phyloP scores from a whole-genome alignment of 2,888 invertebrate species.

The Drosophila silvestris region DNA sequence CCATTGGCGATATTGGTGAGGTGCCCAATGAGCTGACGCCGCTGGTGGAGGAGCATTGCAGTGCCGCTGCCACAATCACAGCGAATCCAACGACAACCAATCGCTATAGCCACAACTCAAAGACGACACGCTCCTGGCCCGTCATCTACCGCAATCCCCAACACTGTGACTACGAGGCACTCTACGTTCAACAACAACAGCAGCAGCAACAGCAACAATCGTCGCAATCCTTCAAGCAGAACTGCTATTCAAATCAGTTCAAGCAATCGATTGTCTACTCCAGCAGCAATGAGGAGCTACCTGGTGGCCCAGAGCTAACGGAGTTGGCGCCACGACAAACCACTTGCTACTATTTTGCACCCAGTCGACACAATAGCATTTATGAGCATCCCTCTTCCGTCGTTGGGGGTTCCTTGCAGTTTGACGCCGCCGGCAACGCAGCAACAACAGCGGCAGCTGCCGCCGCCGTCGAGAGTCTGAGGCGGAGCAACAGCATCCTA shows the following conservation, averaged over 20 bases:
- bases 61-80: constrained; percentile 48
- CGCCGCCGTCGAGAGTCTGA: constrained; percentile 82
- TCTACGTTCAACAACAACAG: constrained; percentile 77
- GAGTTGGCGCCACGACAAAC: constrained; percentile 69
- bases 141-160: constrained; percentile 85
- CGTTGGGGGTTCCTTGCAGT: constrained; percentile 82
- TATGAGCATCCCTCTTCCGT: constrained; percentile 84
- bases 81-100: constrained; percentile 49
- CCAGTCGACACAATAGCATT: constrained; percentile 84
- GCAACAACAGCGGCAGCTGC: constrained; percentile 82
- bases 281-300: constrained; percentile 83
- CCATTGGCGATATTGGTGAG: constrained; percentile 48
- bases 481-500: constrained; percentile 83
- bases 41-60: constrained; percentile 61
- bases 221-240: constrained; percentile 79
- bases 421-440: constrained; percentile 70
- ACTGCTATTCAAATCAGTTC: constrained; percentile 83
- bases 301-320: constrained; percentile 54
- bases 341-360: constrained; percentile 83
- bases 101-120: constrained; percentile 84
- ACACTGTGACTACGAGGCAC: constrained; percentile 85
- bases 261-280: constrained; percentile 83
- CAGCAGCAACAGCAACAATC: constrained; percentile 23
- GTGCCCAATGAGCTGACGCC: constrained; percentile 80
- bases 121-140: constrained; percentile 85